Evolutionary conservation across 2,888 invertebrate genomes (phyloP), one percentile per base, ranked within the genome.

Genomic region (Lomographa bimaculata): DNA sequence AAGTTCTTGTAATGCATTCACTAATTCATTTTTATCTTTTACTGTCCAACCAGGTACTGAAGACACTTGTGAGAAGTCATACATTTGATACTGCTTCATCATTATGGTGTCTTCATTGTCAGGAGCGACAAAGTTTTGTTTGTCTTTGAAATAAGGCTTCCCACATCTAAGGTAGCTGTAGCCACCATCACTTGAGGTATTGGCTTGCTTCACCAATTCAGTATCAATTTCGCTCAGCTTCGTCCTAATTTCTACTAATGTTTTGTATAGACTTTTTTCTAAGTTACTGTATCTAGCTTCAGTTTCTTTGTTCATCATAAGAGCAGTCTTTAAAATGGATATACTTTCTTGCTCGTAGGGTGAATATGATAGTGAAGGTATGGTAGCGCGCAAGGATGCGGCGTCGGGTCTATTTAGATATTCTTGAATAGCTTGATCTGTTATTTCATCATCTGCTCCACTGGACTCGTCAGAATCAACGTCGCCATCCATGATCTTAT

Each of bases 141-240:
- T 76, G 54, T 93, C 93, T 60, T 93, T 94, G 52, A 95, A 95
- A 62, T 93, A 95, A 0, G 94, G 91, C 56, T 90, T 84, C 14
- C 92, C 89, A 63, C 91, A 85, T 29, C 61, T 64, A 0, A 75
- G 63, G 19, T 79, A 78, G 11, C 71, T 64, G 14, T 78, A 83
- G 26, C 46, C 46, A n/a, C 60, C 60, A 7, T 42, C 28, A 50
- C 17, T 23, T 0, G 5, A 3, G 6, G 6, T 3, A 11, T 23
- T 23, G 3, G 20, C 7, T 4, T 42, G 18, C 5, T 19, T 36
- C 20, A 28, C 1, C 3, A 37, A 1, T 0, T 37, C 35, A 1
- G 30, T 19, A 23, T 65, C 57, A 5, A 76, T 50, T 17, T 65
- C 54, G 16, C 46, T 34, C 5, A 82, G 55, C 46, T 74, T 81